These are phyloP conservation scores for Eira barbara DNA, from an alignment of 2,113 vertebrate species.

Conservation along the genomic window DNA sequence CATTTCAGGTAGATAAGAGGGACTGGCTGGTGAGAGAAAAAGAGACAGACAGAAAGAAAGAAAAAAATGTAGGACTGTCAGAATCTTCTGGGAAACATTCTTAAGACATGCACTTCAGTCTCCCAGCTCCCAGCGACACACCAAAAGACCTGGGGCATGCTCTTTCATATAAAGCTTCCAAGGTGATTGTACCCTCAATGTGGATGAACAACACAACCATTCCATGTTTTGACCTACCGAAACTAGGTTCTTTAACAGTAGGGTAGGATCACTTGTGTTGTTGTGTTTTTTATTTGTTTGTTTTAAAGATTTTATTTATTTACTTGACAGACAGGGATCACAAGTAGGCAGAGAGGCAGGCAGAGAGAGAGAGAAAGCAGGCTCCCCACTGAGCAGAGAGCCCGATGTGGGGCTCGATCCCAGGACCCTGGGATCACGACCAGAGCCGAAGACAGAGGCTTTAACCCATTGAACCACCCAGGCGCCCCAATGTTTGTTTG, in stretches of 20 bases:
- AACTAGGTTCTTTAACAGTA: neutral
- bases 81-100: neutral
- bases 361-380: too few species aligned
- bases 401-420: too few species aligned
- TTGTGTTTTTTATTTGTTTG: too few species aligned
- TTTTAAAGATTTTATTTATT: too few species aligned
- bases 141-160: neutral
- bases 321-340: too few species aligned
- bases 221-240: neutral
- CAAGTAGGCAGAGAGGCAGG: too few species aligned
- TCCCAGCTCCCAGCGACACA: neutral
- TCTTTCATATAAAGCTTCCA: neutral
- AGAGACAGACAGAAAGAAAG: neutral
- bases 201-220: neutral
- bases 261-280: neutral
- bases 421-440: too few species aligned
- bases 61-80: neutral
- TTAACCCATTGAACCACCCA: too few species aligned
- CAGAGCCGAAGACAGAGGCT: too few species aligned
- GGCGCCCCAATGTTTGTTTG: neutral
- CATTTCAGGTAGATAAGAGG: neutral
- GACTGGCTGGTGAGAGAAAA: neutral
- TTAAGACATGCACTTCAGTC: neutral
- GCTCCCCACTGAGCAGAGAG: too few species aligned
- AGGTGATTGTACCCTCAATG: neutral